phyloP scores from a whole-genome alignment of 2,797 vertebrate genomes.

The Hydrolagus colliei region DNA sequence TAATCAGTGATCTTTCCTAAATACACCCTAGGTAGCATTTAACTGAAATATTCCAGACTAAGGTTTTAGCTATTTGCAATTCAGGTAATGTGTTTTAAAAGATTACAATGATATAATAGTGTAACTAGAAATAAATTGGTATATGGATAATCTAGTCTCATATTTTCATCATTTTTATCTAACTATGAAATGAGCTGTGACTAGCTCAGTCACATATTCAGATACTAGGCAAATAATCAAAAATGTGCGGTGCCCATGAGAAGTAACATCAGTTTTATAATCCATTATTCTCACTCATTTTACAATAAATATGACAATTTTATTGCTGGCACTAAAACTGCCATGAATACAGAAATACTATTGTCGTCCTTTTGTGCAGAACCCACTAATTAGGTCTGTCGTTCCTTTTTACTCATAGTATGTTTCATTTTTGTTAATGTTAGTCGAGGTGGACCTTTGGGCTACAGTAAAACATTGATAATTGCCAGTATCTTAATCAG shows the following conservation, averaged over 20 bases:
- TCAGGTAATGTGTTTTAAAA: neutral
- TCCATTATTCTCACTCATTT: neutral
- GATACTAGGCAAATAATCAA: neutral
- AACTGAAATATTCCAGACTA: neutral
- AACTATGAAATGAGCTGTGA: neutral
- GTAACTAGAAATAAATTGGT: neutral
- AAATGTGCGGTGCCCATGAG: neutral
- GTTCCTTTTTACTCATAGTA: too few species aligned
- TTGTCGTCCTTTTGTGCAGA: neutral
- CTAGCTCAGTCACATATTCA: neutral
- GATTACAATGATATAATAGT: neutral
- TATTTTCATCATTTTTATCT: slow-evolving; percentile 4
- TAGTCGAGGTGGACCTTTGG: neutral
- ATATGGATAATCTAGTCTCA: neutral
- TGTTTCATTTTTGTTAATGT: neutral
- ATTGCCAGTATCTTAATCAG: neutral
- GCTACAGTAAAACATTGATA: neutral
- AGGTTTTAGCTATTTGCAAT: slow-evolving; percentile 1
- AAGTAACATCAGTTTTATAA: neutral
- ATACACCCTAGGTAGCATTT: neutral
- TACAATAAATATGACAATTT: neutral
- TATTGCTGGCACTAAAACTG: neutral
- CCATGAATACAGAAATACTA: neutral
- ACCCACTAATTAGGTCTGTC: neutral
- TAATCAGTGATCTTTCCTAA: neutral